Evolutionary conservation across 1,140 invertebrate genomes (phyloP).

Genomic region (Mylabris phalerata): DNA sequence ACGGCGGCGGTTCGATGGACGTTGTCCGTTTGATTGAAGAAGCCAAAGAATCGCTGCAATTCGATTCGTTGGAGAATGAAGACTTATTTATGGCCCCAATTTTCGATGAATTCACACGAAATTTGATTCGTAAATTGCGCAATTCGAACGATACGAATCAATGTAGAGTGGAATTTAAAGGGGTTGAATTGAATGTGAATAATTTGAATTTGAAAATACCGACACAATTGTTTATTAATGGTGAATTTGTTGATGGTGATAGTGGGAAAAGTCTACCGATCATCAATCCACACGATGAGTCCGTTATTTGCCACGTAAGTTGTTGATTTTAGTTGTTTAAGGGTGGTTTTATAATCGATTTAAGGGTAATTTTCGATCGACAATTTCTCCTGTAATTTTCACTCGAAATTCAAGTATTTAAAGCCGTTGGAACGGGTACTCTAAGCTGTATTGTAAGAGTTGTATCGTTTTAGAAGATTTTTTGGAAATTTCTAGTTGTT

Average conservation of each 20-base stretch:
- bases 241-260: conserved; percentile 77
- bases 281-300: conserved; percentile 83
- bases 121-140: conserved; percentile 59
- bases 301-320: conserved; percentile 62
- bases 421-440: no score
- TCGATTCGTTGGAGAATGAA: conserved; percentile 75
- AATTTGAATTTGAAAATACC: conserved; percentile 80
- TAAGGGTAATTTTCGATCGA: no score
- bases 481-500: no score
- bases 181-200: conserved; percentile 70
- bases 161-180: conserved; percentile 58
- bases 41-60: conserved; percentile 72
- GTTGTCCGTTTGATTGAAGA: conserved; percentile 91
- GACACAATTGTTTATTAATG: conserved; percentile 85
- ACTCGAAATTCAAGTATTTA: no score
- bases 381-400: no score
- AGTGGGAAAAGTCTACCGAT: conserved; percentile 56
- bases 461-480: no score
- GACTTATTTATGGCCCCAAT: conserved; percentile 89
- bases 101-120: conserved; percentile 72
- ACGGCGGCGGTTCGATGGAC: conserved; percentile 93
- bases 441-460: no score
- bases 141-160: conserved; percentile 44
- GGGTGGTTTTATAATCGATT: no score
- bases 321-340: not conserved